Percentiles rank a stretch among this genome's conserved stretches.
phyloP scores from a whole-genome alignment of 2,888 invertebrate genomes.

The Caenorhabditis imperialis region DNA sequence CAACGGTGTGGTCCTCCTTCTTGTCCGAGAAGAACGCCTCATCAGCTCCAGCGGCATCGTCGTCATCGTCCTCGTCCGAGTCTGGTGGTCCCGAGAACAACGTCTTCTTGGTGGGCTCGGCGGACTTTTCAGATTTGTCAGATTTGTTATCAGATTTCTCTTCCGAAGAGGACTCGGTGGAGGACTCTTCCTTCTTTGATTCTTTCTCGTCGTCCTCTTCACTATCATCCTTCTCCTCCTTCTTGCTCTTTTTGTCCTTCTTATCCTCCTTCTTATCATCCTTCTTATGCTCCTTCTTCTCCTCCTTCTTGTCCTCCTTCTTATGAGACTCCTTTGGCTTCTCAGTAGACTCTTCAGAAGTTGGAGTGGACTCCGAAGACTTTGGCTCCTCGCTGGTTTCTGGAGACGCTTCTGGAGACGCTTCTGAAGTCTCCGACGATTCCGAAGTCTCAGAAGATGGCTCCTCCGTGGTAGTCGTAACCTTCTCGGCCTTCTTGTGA shows the following conservation, averaged over 20 bases:
- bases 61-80: slow-evolving; percentile 50
- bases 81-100: slow-evolving; percentile 40
- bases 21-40: slow-evolving; percentile 52
- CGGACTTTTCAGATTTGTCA: slow-evolving; percentile 31
- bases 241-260: no score
- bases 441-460: slow-evolving; percentile 37
- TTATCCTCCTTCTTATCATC: no score
- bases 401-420: slow-evolving; percentile 9
- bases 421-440: slow-evolving; percentile 24
- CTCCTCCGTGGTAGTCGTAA: slow-evolving; percentile 17
- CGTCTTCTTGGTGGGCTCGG: slow-evolving; percentile 26
- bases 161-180: slow-evolving; percentile 28
- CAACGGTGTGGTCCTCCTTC: slow-evolving; percentile 31
- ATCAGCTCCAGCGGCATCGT: slow-evolving; percentile 47
- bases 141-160: no score
- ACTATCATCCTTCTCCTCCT: slow-evolving; percentile 27
- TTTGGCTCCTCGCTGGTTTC: slow-evolving; percentile 46
- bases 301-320: slow-evolving; percentile 29
- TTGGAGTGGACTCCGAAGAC: slow-evolving; percentile 34
- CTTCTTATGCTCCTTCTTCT: slow-evolving; percentile 12
- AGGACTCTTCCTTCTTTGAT: slow-evolving; percentile 28
- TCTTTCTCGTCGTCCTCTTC: slow-evolving; percentile 34
- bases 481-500: slow-evolving; percentile 33
- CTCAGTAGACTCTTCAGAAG: slow-evolving; percentile 35
- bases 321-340: slow-evolving; percentile 15